Base-by-base conservation (phyloP, 2,888 invertebrate species). In the Drosophila trichaetosa region DNA sequence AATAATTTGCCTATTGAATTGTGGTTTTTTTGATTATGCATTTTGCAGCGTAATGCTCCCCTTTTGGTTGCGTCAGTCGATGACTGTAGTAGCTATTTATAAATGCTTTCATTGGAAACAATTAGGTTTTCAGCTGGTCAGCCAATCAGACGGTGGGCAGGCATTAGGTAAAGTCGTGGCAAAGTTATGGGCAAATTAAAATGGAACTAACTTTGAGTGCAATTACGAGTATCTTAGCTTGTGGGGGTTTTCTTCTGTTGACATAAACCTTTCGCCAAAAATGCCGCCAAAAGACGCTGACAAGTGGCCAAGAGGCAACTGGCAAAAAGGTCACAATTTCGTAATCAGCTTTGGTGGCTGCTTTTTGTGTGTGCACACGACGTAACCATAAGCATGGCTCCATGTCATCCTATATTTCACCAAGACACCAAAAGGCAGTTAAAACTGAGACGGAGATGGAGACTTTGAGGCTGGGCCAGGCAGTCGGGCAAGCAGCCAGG, bases 351-450 rank as follows among this genome's bases (percentile, higher is more conserved):
- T 48, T 77, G 56, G 53, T 70, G 59, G 80, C 69, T 56, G 54
- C n/a, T 54, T 64, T 57, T 63, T 67, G 72, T 66, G 62, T 66
- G 60, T 60, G 72, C 66, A 90, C 56, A 56, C 56, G 56, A 56
- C 87, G 83, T 90, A 87, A 90, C 89, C 86, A 87, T 89, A 88
- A 82, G 82, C 89, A 80, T 80, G 73, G 83, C 71, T 70, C 71
- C 88, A 89, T 89, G 91, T 89, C 89, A 89, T 89, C 91, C 89
- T 89, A 90, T 90, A 89, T 88, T 82, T 88, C 89, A 86, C 70
- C 79, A 46, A 86, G 87, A 75, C 74, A 67, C 80, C 82, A 64
- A 76, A 57, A 68, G 51, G 56, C 62, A 66, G 52, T 24, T 57
- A 31, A 31, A 40, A 36, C 69, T 56, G 48, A 48, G 48, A 61